phyloP scores from a whole-genome alignment of 2,888 invertebrate genomes.

The Hemithea aestivaria region DNA sequence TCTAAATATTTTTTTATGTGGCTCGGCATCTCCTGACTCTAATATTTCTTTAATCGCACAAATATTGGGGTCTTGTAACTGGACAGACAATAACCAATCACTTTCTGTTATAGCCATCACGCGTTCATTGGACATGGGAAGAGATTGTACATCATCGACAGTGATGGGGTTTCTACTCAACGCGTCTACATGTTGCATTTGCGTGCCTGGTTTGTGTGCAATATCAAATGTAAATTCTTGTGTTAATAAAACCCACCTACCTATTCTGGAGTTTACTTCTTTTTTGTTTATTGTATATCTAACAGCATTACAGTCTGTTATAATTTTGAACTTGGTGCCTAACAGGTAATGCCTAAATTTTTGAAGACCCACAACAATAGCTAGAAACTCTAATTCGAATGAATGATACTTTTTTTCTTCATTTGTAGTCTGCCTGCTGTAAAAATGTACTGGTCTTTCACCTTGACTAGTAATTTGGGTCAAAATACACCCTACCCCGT shows the following conservation, averaged over 20 bases:
- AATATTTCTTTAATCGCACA: too few species aligned
- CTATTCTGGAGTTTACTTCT: constrained; percentile 29
- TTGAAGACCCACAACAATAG: constrained; percentile 9
- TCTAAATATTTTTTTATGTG: constrained; percentile 24
- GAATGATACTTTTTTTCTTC: constrained; percentile 16
- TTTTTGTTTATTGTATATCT: too few species aligned
- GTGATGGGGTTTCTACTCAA: constrained; percentile 6
- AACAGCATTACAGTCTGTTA: too few species aligned
- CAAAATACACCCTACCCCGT: neutral
- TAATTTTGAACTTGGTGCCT: too few species aligned
- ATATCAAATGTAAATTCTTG: constrained; percentile 28
- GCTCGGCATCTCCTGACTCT: too few species aligned
- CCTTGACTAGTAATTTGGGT: constrained; percentile 5
- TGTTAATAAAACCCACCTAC: constrained; percentile 26
- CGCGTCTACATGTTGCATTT: constrained; percentile 27
- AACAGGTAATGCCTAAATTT: too few species aligned
- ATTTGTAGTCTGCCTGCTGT: constrained; percentile 7
- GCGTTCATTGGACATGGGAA: too few species aligned
- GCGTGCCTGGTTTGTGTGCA: constrained; percentile 19
- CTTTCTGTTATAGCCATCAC: constrained; percentile 9
- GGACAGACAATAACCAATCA: too few species aligned
- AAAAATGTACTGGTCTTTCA: too few species aligned
- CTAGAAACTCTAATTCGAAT: constrained; percentile 13
- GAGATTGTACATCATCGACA: too few species aligned
- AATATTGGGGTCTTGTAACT: too few species aligned